These are phyloP conservation scores for Ceratina japonica DNA, from an alignment of 1,140 invertebrate species.

Conservation along the genomic window DNA sequence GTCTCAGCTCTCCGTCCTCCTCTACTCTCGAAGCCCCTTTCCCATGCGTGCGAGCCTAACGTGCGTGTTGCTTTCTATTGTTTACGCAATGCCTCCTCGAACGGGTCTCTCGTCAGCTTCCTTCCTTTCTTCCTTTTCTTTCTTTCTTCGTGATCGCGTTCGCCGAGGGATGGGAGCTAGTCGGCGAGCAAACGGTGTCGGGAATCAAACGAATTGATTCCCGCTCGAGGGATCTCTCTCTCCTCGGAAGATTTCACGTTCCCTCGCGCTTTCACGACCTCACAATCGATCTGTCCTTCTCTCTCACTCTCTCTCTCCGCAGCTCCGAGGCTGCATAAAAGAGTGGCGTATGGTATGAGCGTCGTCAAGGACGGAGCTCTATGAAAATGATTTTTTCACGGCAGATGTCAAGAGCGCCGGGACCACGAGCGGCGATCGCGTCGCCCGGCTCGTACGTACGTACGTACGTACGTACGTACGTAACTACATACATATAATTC, in stretches of 20 bases:
- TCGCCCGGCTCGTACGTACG: no score
- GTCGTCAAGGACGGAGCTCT: background rate
- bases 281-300: background rate
- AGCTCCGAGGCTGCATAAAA: background rate
- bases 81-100: constrained; percentile 69
- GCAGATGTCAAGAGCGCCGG: background rate
- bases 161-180: constrained; percentile 11
- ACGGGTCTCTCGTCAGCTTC: constrained; percentile 47
- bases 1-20: constrained; percentile 19
- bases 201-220: constrained; percentile 32
- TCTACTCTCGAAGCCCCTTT: constrained; percentile 41
- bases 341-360: no score
- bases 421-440: no score
- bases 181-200: background rate
- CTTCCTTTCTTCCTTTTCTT: constrained; percentile 33
- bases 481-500: background rate
- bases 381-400: background rate
- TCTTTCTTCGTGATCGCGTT: constrained; percentile 31
- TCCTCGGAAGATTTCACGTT: constrained; percentile 3
- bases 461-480: no score
- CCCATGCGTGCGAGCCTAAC: constrained; percentile 53
- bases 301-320: no score
- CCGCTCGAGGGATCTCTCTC: constrained; percentile 16
- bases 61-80: constrained; percentile 63
- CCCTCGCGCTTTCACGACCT: background rate